phyloP scores from a whole-genome alignment of 2,113 vertebrate species.

The Hiodon alosoides region DNA sequence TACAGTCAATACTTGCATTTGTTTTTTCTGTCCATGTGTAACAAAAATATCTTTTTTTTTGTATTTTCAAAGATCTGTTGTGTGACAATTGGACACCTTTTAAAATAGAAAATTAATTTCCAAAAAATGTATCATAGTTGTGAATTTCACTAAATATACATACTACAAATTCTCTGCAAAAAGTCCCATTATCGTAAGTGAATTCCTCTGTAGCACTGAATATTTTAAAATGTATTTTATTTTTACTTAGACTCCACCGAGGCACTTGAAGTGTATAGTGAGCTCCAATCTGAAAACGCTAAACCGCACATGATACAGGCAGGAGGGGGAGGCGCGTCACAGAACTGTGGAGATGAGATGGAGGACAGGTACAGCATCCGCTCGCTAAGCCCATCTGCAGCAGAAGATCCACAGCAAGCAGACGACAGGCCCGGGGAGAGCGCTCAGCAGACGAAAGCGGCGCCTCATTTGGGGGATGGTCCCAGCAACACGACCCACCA shows the following conservation, averaged over 20 bases:
- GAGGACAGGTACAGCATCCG: slow-evolving; percentile 21
- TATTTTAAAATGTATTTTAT: not conserved
- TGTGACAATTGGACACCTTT: too few species aligned
- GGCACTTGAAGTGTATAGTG: not conserved
- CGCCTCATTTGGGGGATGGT: slow-evolving; percentile 12
- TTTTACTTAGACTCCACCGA: slow-evolving; percentile 6
- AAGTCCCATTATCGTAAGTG: not conserved
- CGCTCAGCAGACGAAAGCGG: not conserved
- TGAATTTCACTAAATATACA: too few species aligned
- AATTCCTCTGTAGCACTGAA: not conserved
- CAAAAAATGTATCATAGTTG: too few species aligned
- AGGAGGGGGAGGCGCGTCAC: not conserved
- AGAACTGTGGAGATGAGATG: not conserved
- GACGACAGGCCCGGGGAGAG: not conserved
- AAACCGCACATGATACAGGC: not conserved
- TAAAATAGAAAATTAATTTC: too few species aligned
- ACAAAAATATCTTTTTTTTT: too few species aligned
- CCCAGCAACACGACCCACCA: slow-evolving; percentile 18
- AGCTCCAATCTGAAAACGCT: slow-evolving; percentile 11
- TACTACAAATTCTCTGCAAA: not conserved
- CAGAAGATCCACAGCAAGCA: not conserved
- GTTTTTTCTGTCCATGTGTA: too few species aligned
- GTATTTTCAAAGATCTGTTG: too few species aligned
- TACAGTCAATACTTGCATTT: too few species aligned
- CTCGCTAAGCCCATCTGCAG: slow-evolving; percentile 24